phyloP scores from a whole-genome alignment of 2,888 invertebrate species.

The Amphipoea oculea region DNA sequence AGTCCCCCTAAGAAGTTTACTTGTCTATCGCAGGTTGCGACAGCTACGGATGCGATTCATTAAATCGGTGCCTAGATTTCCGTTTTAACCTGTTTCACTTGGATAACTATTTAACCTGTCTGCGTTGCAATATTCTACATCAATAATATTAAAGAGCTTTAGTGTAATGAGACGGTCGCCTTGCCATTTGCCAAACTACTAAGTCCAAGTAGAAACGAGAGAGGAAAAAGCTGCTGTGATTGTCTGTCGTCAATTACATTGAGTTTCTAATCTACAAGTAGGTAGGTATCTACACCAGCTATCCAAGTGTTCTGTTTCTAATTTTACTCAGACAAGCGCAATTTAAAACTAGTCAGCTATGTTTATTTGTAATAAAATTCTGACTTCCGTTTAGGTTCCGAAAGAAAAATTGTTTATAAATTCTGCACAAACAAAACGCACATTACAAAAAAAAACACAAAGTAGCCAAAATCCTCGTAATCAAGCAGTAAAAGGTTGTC shows the following conservation, averaged over 20 bases:
- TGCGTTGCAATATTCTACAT: slow-evolving; percentile 66
- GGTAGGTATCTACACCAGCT: not conserved
- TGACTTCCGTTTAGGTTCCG: not conserved
- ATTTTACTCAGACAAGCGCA: not conserved
- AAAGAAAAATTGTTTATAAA: too few relatives aligned
- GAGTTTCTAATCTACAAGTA: slow-evolving; percentile 36
- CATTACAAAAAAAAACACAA: too few relatives aligned
- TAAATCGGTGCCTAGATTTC: slow-evolving; percentile 85
- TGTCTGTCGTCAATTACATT: slow-evolving; percentile 51
- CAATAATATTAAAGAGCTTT: slow-evolving; percentile 45
- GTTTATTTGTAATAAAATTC: slow-evolving; percentile 7
- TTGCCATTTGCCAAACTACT: slow-evolving; percentile 45
- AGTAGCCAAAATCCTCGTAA: too few relatives aligned
- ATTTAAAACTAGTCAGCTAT: not conserved
- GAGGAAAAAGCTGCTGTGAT: slow-evolving; percentile 49
- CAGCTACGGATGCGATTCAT: slow-evolving; percentile 86
- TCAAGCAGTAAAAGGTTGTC: too few relatives aligned
- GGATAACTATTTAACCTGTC: slow-evolving; percentile 72
- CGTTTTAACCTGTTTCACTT: slow-evolving; percentile 85
- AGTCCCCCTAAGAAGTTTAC: slow-evolving; percentile 66
- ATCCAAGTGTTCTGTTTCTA: slow-evolving; percentile 6
- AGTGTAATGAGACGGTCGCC: slow-evolving; percentile 44
- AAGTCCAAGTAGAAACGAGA: slow-evolving; percentile 40
- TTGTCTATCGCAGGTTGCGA: slow-evolving; percentile 74
- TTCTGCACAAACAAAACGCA: too few relatives aligned